Base-by-base conservation (phyloP, 2,888 invertebrate genomes). In the Sminthurides aquaticus region DNA sequence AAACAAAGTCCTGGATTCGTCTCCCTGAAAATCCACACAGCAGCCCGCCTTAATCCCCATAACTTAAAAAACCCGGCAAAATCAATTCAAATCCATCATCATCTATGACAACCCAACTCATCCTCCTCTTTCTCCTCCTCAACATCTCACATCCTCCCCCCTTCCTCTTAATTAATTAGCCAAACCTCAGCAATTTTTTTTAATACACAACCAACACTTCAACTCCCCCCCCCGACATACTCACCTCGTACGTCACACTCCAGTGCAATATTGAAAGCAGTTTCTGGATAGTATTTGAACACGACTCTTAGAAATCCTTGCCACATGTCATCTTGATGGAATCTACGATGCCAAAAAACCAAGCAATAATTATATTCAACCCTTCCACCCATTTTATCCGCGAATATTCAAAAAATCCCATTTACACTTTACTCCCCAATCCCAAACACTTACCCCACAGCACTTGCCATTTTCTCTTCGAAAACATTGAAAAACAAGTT, bases 251-350 rank as follows among this genome's bases (percentile, higher is more conserved):
- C 24, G 26, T 60, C 60, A 49, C 60, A 60, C 20, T 48, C 60
- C 2, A 60, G 22, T 25, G 49, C 60, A n/a, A 60, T 60, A n/a
- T 49, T 60, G 26, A 60, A 60, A 1, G 60, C 60, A 11, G 48
- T 22, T 18, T 20, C 24, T 26, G 60, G 60, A 8, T 48, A 60
- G 25, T 49, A 43, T 1, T 24, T 25, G 25, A 26, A 27, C n/a
- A 60, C n/a, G 1, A 49, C 25, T 5, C 49, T 2, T 3, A 60
- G 25, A 22, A 48, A 60, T 8, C 18, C 24, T 27, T 60, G 48
- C 60, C 60, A 60, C 49, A 60, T 27, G 18, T 60, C 60, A 26
- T 60, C 60, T 25, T 60, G 60, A 27, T 60, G 22, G 2, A 26
- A 18, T 3, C 60, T 60, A 24, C 18, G 22, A n/a, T 20, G 2